Evolutionary conservation across 2,888 invertebrate genomes (phyloP).

Genomic region (Tipula vernalis): DNA sequence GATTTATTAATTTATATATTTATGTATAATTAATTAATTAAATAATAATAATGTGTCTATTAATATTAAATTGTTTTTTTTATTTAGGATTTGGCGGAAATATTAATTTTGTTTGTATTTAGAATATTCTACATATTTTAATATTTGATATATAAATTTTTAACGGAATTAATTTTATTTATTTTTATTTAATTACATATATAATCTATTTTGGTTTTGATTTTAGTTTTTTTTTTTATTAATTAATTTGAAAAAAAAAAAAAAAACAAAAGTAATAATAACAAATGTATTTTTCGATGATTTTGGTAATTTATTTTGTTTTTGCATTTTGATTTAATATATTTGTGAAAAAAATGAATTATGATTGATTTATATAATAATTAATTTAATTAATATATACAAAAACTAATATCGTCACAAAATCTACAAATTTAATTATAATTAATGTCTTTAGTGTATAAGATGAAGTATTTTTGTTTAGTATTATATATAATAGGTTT

Average conservation of each 20-base stretch:
- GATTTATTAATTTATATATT: background rate
- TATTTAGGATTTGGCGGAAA: background rate
- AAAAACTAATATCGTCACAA: background rate
- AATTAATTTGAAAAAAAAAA: background rate
- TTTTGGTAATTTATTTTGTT: background rate
- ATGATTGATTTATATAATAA: background rate
- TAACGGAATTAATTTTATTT: background rate
- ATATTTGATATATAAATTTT: background rate
- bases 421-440: background rate
- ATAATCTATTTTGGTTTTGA: conserved; percentile 4
- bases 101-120: background rate
- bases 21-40: background rate
- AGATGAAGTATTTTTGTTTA: background rate
- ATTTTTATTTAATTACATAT: background rate
- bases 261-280: background rate
- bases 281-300: background rate
- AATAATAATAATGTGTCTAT: background rate
- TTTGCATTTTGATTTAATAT: background rate
- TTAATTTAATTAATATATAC: background rate
- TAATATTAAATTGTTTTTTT: background rate
- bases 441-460: background rate
- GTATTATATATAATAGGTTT: background rate
- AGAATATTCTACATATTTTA: background rate
- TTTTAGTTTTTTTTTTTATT: background rate
- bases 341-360: background rate